Evolutionary conservation across 2,797 vertebrate species (phyloP), one percentile per base, ranked within the genome.

Genomic region (Hippoglossus hippoglossus): DNA sequence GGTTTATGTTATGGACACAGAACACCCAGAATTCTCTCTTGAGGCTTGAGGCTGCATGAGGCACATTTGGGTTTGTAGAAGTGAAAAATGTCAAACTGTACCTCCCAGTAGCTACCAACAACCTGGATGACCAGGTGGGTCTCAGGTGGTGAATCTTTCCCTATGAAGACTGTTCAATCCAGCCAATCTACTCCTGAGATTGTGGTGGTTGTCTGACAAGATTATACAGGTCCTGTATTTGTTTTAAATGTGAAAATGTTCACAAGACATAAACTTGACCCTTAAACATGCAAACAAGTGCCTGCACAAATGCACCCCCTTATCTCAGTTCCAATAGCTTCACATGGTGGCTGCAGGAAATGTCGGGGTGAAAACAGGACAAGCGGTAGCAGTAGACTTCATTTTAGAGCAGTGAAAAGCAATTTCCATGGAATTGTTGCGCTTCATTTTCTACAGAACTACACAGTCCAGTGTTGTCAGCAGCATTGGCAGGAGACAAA

Each of bases 1-100:
- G 0, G n/a, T 67, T 31, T 72, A 52, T 52, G 63, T 66, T 77
- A 61, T 72, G 44, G 60, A 31, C 54, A 55, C n/a, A 71, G 22
- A 81, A 72, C 25, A 71, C 63, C 36, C 44, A 36, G 44, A 69
- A 52, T 69, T 9, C 65, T 66, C 28, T 63, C 55, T 44, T 49
- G 59, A 67, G 47, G 47, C 73, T 75, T 44, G 51, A 73, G 80
- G 77, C 71, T 69, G 52, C 57, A 56, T 67, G 57, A 54, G 58
- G 16, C 65, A 69, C 55, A 77, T 58, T 25, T 63, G 18, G 21
- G 21, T 59, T 52, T 67, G 7, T 59, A 22, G 21, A 51, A 39
- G 31, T 12, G 22, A n/a, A 15, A n/a, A 41, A 68, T 58, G 51
- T 53, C 12, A 53, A 53, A 53, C 50, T 16, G 51, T 8, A 18